phyloP scores from a whole-genome alignment of 1,140 invertebrate species.

The Rhopalosiphum maidis region DNA sequence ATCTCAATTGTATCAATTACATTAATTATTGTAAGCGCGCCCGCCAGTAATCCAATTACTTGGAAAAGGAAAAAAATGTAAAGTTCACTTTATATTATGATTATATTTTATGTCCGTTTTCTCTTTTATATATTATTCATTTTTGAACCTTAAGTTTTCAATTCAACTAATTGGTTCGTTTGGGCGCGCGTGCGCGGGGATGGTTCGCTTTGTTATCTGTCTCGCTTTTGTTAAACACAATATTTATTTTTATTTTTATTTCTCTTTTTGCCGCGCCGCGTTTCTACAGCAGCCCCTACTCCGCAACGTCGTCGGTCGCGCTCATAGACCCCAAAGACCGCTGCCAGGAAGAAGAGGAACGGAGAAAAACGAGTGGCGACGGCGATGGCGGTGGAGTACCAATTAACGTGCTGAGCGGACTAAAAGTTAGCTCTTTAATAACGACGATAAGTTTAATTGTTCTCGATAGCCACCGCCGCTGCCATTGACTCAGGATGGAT shows the following conservation, averaged over 20 bases:
- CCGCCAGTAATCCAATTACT: slow-evolving; percentile 3
- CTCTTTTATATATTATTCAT: slow-evolving; percentile 29
- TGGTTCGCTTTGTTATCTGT: neutral
- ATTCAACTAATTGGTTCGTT: slow-evolving; percentile 47
- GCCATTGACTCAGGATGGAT: neutral
- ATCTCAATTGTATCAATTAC: neutral
- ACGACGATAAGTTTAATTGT: slow-evolving; percentile 43
- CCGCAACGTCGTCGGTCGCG: neutral
- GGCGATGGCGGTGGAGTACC: neutral
- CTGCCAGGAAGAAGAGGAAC: too few relatives aligned
- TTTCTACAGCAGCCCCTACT: neutral
- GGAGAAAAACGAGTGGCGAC: neutral
- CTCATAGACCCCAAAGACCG: neutral
- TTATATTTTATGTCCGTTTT: neutral
- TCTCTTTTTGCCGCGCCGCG: neutral
- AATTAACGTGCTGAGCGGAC: slow-evolving; percentile 28
- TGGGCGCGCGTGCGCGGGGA: neutral
- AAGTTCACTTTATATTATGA: neutral
- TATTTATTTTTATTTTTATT: slow-evolving; percentile 41
- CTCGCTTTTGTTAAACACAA: slow-evolving; percentile 23
- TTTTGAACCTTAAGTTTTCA: slow-evolving; percentile 38
- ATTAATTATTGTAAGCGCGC: neutral
- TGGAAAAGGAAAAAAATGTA: neutral
- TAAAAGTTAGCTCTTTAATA: slow-evolving; percentile 33
- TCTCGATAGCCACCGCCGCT: neutral